Base-by-base conservation (phyloP, 2,888 invertebrate species). In the Nomada lathburiana region DNA sequence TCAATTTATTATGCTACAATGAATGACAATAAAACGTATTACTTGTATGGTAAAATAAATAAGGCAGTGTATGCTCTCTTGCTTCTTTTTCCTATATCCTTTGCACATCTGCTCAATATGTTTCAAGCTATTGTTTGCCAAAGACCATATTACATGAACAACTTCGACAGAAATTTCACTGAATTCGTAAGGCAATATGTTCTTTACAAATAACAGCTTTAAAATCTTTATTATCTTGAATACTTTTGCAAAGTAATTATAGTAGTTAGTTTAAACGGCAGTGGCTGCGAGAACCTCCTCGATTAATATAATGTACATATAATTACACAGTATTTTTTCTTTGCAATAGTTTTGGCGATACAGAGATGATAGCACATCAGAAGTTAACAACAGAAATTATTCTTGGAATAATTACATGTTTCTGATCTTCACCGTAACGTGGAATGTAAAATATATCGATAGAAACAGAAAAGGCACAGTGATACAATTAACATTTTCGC, bases 41-140 rank as follows among this genome's bases (percentile, higher is more conserved):
- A 90, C 89, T 88, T 92, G 92, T 90, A 83, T 88, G 87, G 90
- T 92, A 92, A 93, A 93, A 93, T 93, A 93, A 93, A 93, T 93
- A 93, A 93, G 93, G 93, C 93, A 93, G 92, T 93, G 92, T 91
- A 91, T 90, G 89, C 86, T 90, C 88, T 87, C 85, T 87, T 84
- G 87, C 84, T 86, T 87, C 84, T 63, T 73, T 77, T 11, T 73
- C 68, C 72, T 83, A 78, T 64, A 83, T 80, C 70, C 80, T 79
- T 65, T 77, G 78, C 80, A 74, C 55, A 59, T 76, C 65, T 75
- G 50, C 65, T 83, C 52, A 53, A 62, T 77, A 73, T 72, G 59
- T 55, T 79, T 72, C 77, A 85, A 75, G 42, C 76, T 80, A 68
- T 76, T 57, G 36, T 71, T 76, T 62, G 59, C 20, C 63, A 59